These are phyloP conservation scores for Creontiades dilutus DNA, from an alignment of 2,888 invertebrate species.

Conservation along the genomic window DNA sequence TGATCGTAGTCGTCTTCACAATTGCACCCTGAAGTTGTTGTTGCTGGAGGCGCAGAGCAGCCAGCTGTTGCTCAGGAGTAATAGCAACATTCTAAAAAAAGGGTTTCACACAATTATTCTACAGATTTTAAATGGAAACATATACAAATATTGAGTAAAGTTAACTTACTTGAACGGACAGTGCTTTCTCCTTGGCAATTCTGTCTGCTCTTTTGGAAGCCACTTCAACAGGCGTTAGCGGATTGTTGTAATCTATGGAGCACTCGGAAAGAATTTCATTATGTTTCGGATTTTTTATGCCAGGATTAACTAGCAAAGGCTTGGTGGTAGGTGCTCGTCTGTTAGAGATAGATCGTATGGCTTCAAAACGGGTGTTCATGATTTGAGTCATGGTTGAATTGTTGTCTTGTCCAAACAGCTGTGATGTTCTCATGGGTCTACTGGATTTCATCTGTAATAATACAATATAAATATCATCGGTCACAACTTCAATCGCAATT, in stretches of 20 bases:
- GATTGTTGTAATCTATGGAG: slow-evolving; percentile 92
- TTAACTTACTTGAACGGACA: slow-evolving; percentile 76
- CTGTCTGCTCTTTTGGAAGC: slow-evolving; percentile 90
- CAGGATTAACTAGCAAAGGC: slow-evolving; percentile 86
- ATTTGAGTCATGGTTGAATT: slow-evolving; percentile 85
- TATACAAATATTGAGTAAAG: too few species aligned
- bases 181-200: slow-evolving; percentile 88
- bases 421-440: slow-evolving; percentile 87
- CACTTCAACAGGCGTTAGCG: slow-evolving; percentile 89
- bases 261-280: slow-evolving; percentile 90
- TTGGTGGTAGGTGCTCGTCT: slow-evolving; percentile 88
- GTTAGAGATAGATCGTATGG: slow-evolving; percentile 86
- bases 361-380: slow-evolving; percentile 86
- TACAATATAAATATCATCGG: not conserved
- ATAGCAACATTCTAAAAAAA: slow-evolving; percentile 54
- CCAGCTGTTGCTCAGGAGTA: slow-evolving; percentile 75
- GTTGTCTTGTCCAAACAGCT: slow-evolving; percentile 88
- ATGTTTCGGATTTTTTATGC: slow-evolving; percentile 90
- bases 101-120: too few species aligned
- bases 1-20: slow-evolving; percentile 62
- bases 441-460: slow-evolving; percentile 82
- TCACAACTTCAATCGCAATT: too few species aligned
- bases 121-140: too few species aligned
- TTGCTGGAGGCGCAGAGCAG: slow-evolving; percentile 73
- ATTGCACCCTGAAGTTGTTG: slow-evolving; percentile 70